Evolutionary conservation across 1,140 invertebrate species (phyloP).

Genomic region (Panulirus ornatus): DNA sequence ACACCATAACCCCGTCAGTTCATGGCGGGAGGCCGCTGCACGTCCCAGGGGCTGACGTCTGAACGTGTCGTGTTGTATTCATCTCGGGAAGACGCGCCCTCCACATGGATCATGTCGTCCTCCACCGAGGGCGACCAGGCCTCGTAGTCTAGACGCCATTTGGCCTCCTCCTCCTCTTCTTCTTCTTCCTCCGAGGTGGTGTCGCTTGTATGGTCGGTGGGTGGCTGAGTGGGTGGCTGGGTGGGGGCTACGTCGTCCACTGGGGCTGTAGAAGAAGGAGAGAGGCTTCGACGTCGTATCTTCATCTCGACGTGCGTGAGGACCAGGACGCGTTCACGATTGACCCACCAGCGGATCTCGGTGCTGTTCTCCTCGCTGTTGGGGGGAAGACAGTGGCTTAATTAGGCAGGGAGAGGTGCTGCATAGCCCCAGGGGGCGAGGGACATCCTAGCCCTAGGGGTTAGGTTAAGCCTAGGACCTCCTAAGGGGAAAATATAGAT

Average conservation of each 20-base stretch:
- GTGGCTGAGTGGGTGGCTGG: not conserved
- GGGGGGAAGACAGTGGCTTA: too few relatives aligned
- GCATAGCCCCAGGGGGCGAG: too few relatives aligned
- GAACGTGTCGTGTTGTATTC: too few relatives aligned
- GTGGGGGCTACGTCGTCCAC: not conserved
- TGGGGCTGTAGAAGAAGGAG: not conserved
- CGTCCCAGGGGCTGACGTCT: slow-evolving; percentile 1
- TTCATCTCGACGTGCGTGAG: slow-evolving; percentile 57
- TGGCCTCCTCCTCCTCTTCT: too few relatives aligned
- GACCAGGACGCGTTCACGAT: slow-evolving; percentile 48
- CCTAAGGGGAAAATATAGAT: too few relatives aligned
- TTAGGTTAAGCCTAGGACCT: too few relatives aligned
- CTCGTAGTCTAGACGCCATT: not conserved
- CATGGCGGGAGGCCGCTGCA: too few relatives aligned
- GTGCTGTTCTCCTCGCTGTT: slow-evolving; percentile 24
- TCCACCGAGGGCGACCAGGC: not conserved
- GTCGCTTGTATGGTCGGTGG: not conserved
- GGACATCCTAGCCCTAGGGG: too few relatives aligned
- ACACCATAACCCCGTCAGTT: too few relatives aligned
- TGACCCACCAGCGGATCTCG: slow-evolving; percentile 56
- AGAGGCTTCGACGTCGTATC: not conserved
- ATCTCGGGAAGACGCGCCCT: not conserved
- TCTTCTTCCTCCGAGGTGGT: not conserved
- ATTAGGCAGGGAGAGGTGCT: too few relatives aligned
- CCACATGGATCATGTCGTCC: not conserved